Base-by-base conservation (phyloP, 2,797 vertebrate species). In the Morelia viridis region DNA sequence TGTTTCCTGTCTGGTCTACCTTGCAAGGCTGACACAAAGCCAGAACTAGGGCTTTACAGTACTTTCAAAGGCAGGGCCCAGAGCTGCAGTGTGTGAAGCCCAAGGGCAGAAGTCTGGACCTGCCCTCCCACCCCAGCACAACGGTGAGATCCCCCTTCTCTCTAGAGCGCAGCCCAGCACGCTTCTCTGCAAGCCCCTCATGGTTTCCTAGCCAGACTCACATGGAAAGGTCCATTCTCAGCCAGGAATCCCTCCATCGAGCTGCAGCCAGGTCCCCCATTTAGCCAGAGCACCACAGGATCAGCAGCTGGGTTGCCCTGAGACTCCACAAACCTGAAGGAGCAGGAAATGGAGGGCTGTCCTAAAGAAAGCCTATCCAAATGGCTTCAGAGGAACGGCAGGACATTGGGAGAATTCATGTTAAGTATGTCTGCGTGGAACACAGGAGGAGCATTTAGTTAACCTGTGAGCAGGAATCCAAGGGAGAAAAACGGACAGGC, bases 261-360 rank as follows among this genome's bases (percentile, higher is more conserved):
- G 89, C 93, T 95, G 90, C 88, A 93, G n/a, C 93, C 90, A 3
- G 96, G 93, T 26, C 95, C 91, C 4, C 94, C 91, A 35, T 96
- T 96, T 46, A 96, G 92, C 94, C 94, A 95, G 17, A 94, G 85
- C 5, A 95, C 87, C 91, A 95, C 8, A 17, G 90, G 94, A 28
- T 95, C 85, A 1, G 83, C 92, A 0, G 71, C 89, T 3, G 94
- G 93, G 60, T 94, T 91, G 31, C 91, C 64, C 65, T 95, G 93
- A 64, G 94, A 95, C 85, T 96, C 94, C 88, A 92, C 92, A 94
- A 94, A 94, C 87, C 90, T 93, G 58, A 17, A 85, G 35, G 50
- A 71, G 6, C 9, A 53, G 65, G 68, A 41, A 88, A 46, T 9
- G 10, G 22, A 5, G 5, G 24, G 22, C 13, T 50, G 6, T 10